A percentile compares a stretch with the other conserved stretches of the same genome.
Conservation (phyloP, 1,140 invertebrate species). For the Camponotus vicinus region DNA sequence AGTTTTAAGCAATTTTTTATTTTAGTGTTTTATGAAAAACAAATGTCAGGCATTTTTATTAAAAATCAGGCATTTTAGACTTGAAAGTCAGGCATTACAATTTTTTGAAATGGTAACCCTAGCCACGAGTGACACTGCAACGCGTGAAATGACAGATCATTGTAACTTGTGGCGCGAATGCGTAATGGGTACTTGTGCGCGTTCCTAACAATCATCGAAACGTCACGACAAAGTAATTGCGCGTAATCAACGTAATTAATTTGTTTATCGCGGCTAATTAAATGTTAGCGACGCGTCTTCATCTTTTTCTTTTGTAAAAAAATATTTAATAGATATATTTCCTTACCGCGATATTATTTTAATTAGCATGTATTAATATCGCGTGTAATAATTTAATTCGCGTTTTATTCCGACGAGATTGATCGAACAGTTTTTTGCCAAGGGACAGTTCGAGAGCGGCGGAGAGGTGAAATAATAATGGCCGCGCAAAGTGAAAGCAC, state of each 20-base stretch:
- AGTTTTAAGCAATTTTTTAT: no score
- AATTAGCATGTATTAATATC: not conserved
- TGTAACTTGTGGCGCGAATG: not conserved
- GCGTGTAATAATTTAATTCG: not conserved
- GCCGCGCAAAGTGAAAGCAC: constrained; percentile 44
- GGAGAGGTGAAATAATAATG: constrained; percentile 23
- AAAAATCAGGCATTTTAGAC: no score
- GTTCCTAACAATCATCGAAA: constrained; percentile 19
- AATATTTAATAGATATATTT: no score
- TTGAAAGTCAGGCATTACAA: no score
- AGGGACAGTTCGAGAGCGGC: not conserved
- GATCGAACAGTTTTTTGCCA: not conserved
- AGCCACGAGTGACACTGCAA: not conserved
- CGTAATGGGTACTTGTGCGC: constrained; percentile 13
- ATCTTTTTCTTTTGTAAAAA: not conserved
- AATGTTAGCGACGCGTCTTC: not conserved
- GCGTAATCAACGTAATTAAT: constrained; percentile 17
- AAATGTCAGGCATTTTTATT: no score
- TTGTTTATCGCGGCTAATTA: constrained; percentile 22
- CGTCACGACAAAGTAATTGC: constrained; percentile 13
- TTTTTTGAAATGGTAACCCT: no score
- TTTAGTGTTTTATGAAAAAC: no score
- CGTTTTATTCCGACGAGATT: not conserved
- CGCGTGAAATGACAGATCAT: constrained; percentile 38
- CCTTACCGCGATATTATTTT: not conserved